Evolutionary conservation across 2,888 invertebrate species (phyloP), one percentile per base, ranked within the genome.

Genomic region (Leptinotarsa juncta): DNA sequence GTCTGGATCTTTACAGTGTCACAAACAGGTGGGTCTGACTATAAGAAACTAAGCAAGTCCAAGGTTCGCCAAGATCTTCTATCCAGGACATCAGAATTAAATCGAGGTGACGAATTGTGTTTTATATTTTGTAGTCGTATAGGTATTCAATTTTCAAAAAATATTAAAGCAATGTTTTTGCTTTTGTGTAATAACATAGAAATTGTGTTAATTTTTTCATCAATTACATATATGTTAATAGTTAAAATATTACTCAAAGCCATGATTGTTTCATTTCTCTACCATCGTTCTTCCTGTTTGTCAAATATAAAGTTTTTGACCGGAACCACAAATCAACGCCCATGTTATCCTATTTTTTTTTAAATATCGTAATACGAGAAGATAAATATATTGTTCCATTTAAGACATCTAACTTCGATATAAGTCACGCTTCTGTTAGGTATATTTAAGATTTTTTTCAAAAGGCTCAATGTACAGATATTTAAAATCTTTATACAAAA

Each of bases 1-100:
- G 81, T 84, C 80, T 82, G 85, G 84, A 83, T 84, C 83, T 85
- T 85, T 85, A 80, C 85, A 85, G 85, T 77, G 75, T 84, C 83
- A 81, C 79, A 82, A 85, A 82, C 81, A 82, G 82, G 82, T 82
- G 82, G 81, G 81, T 73, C 67, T 67, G 77, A 79, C 81, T 77
- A 50, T 74, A 72, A 69, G 72, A 74, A 67, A 67, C 65, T 69
- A 75, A 50, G 68, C 20, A 74, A 66, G 55, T 72, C 65, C 70
- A 51, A 32, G 62, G 51, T 23, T 55, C 23, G 55, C 18, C 68
- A 60, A 60, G 16, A 20, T 68, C 60, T 20, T 20, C 67, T 42
- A 57, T 16, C 26, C 62, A 42, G 72, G 55, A 57, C 62, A 60
- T 62, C 68, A 50, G 50, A 42, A 72, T 51, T 5, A 77, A 70